Evolutionary conservation across 2,797 vertebrate species (phyloP).

Genomic region (Psittacula derbiana): DNA sequence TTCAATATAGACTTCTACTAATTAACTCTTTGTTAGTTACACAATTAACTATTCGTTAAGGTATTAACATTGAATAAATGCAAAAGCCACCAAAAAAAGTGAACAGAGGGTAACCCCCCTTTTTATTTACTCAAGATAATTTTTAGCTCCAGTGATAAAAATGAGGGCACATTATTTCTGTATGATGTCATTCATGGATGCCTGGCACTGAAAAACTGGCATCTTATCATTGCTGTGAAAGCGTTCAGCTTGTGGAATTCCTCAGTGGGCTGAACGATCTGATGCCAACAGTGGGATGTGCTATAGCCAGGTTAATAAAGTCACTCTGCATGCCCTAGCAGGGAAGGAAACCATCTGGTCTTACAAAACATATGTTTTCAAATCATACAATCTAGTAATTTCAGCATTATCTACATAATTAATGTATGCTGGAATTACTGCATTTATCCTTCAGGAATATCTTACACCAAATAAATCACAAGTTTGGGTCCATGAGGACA

Average conservation of each 20-base stretch:
- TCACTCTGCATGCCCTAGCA: not conserved
- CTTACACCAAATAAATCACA: not conserved
- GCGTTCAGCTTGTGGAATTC: not conserved
- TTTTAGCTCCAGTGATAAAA: not conserved
- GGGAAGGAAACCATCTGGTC: not conserved
- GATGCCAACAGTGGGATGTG: not conserved
- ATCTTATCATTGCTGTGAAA: not conserved
- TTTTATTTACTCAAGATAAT: slow-evolving; percentile 11
- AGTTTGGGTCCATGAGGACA: not conserved
- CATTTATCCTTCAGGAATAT: not conserved
- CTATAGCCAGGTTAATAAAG: not conserved
- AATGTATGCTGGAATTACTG: not conserved
- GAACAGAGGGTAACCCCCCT: not conserved
- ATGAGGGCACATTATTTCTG: not conserved
- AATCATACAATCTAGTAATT: not conserved
- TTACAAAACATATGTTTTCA: not conserved
- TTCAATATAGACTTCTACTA: not conserved
- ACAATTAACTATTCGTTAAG: not conserved
- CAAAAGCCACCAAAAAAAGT: not conserved
- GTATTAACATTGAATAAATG: not conserved
- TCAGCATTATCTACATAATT: not conserved
- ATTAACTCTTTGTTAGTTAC: not conserved
- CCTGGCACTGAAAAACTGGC: not conserved
- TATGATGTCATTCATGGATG: not conserved
- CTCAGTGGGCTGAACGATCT: not conserved